Evolutionary conservation across 2,888 invertebrate species (phyloP).

Genomic region (Leptogaster cylindrica): DNA sequence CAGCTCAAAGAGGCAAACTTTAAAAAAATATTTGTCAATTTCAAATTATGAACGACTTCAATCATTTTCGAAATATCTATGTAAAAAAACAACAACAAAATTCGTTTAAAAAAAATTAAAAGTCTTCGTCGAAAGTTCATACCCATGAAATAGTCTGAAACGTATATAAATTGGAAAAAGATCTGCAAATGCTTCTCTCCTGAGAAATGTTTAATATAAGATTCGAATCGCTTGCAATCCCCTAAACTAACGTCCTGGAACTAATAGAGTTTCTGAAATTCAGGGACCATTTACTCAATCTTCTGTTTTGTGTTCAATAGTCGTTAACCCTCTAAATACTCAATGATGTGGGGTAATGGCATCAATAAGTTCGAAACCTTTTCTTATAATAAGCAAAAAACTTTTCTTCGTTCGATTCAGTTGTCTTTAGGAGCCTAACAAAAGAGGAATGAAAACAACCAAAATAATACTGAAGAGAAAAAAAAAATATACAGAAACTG

Average conservation of each 20-base stretch:
- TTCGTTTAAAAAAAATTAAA: constrained; percentile 27
- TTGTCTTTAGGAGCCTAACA: constrained; percentile 15
- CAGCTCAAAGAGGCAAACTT: too few species aligned
- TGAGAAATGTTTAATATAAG: constrained; percentile 28
- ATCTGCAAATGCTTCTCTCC: constrained; percentile 19
- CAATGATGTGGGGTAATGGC: constrained; percentile 40
- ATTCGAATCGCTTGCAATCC: constrained; percentile 33
- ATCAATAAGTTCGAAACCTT: constrained; percentile 39
- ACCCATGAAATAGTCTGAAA: constrained; percentile 20
- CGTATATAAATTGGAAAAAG: constrained; percentile 18
- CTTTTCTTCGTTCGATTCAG: constrained; percentile 19
- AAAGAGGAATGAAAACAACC: background rate
- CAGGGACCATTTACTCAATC: constrained; percentile 34
- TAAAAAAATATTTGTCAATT: too few species aligned
- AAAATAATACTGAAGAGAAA: background rate
- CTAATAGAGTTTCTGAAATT: constrained; percentile 39
- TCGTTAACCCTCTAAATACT: constrained; percentile 39
- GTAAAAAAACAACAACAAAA: too few species aligned
- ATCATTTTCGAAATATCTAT: too few species aligned
- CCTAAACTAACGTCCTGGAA: constrained; percentile 38
- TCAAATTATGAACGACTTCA: too few species aligned
- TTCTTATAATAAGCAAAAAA: constrained; percentile 37
- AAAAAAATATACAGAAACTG: too few species aligned
- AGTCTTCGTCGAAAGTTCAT: background rate
- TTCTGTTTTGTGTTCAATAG: constrained; percentile 30